Evolutionary conservation across 2,888 invertebrate species (phyloP), one percentile per base, ranked within the genome.

Genomic region (Philereme transversata): DNA sequence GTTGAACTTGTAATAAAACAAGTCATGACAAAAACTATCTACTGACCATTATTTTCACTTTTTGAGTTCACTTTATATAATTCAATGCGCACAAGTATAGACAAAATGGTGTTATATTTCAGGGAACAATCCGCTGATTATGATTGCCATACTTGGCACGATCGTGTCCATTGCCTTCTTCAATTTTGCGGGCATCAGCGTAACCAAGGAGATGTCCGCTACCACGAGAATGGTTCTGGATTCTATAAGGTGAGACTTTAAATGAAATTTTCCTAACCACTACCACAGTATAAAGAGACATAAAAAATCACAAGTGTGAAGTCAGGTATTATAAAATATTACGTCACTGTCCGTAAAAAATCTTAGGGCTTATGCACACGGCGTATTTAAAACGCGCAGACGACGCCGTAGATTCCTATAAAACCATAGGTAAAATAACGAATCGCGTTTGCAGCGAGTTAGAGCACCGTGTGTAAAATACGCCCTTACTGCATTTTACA

Each of bases 131-230:
- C 79, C 87, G 0, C 60, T 86, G 9, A 73, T 93, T 48, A 54
- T 93, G 75, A 68, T 81, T 5, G 83, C 92, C 0, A 83, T 92
- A 71, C 44, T 90, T 94, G 97, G 97, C 61, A 97, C 96, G 3
- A 93, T 97, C 33, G 77, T 97, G 34, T 97, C 97, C 53, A 98
- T 98, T 70, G 97, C 98, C 0, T 96, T 98, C 88, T 98, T 98
- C 92, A 98, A 97, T 84, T 98, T 97, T 84, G 95, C 97, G 67
- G 98, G 98, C 7, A 95, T 98, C 67, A 97, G 96, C 78, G 97
- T 99, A 4, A 97, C 98, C 0, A 99, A 98, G 88, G 97, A 98
- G 84, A 94, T 98, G 76, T 98, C 97, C 2, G 98, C 99, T 1
- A 98, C 97, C 0, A 97, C 97, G 4, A 93, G 98, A 67, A 97